Evolutionary conservation across 2,797 vertebrate species (phyloP).

Genomic region (Pipistrellus kuhlii): DNA sequence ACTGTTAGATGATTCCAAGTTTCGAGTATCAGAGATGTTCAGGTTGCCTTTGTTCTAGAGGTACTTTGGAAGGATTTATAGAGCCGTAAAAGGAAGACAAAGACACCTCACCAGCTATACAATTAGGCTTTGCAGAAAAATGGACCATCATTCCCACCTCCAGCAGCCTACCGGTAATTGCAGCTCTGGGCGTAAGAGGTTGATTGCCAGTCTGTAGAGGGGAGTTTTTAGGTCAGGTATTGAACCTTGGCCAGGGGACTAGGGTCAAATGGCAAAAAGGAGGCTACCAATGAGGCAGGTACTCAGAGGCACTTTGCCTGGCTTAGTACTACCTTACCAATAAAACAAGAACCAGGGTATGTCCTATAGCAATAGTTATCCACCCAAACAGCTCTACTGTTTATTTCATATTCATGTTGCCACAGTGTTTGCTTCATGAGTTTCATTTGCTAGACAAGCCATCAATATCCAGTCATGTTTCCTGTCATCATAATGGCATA

Average conservation of each 20-base stretch:
- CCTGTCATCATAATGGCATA: background rate
- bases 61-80: background rate
- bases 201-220: background rate
- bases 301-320: background rate
- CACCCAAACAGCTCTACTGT: background rate
- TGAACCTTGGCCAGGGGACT: background rate
- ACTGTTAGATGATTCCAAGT: slow-evolving; percentile 16
- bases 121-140: background rate
- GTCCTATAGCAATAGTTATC: background rate
- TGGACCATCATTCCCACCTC: background rate
- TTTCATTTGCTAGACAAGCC: slow-evolving; percentile 24
- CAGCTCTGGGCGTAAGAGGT: background rate
- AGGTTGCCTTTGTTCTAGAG: background rate
- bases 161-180: background rate
- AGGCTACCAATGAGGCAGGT: background rate
- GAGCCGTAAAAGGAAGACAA: slow-evolving; percentile 4
- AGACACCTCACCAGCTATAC: background rate
- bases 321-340: background rate
- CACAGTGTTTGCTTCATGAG: background rate
- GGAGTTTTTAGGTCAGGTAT: background rate
- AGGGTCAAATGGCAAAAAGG: background rate
- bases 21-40: background rate
- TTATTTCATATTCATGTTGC: slow-evolving; percentile 36
- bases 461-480: background rate
- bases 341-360: background rate